A percentile compares a stretch with the other conserved stretches of the same genome.
Conservation (phyloP, 2,888 invertebrate genomes). For the Apoda limacodes region DNA sequence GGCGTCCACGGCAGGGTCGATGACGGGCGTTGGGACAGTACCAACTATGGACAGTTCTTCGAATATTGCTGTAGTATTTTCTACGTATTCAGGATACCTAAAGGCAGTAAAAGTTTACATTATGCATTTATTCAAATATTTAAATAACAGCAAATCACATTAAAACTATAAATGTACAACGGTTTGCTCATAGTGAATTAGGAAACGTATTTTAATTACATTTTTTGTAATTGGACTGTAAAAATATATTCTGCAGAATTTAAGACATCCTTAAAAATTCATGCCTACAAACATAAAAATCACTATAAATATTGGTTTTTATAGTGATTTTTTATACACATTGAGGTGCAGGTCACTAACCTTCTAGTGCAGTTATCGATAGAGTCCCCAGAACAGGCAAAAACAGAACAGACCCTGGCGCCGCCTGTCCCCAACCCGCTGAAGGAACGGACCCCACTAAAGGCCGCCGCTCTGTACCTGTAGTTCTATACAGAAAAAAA, state of each 20-base stretch:
- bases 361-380: slow-evolving; percentile 54
- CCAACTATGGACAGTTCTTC: slow-evolving; percentile 53
- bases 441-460: slow-evolving; percentile 62
- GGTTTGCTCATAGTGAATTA: too few species aligned
- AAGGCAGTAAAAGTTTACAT: too few species aligned
- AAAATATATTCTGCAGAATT: too few species aligned
- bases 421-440: slow-evolving; percentile 56
- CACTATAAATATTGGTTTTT: too few species aligned
- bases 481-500: slow-evolving; percentile 36
- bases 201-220: too few species aligned
- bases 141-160: not conserved
- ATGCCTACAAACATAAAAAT: too few species aligned
- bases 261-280: too few species aligned
- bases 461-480: slow-evolving; percentile 59
- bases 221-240: too few species aligned
- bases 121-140: not conserved
- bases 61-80: slow-evolving; percentile 48
- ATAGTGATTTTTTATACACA: too few species aligned
- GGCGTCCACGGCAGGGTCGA: slow-evolving; percentile 26
- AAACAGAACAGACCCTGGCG: slow-evolving; percentile 55
- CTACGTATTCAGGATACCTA: slow-evolving; percentile 54
- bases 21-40: slow-evolving; percentile 39
- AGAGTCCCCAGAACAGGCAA: slow-evolving; percentile 57
- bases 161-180: too few species aligned
- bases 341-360: too few species aligned